Conservation (phyloP, 1,140 invertebrate species). For the Anastatus disparis region DNA sequence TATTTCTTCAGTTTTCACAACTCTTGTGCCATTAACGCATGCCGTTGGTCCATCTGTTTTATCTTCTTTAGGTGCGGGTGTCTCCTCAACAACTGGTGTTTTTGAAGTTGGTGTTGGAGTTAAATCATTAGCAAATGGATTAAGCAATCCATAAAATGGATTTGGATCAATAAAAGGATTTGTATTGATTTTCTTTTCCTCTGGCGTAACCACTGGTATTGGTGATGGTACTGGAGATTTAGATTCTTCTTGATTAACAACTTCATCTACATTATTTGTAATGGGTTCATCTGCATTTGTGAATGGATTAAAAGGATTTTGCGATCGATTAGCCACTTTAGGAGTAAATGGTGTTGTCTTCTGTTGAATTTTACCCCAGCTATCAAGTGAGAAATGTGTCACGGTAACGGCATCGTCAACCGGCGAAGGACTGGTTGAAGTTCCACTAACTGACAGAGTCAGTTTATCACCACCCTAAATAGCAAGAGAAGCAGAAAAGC, state of each 20-base stretch:
- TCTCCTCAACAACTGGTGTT: not conserved
- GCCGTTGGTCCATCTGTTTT: conserved; percentile 31
- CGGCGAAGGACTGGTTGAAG: conserved; percentile 50
- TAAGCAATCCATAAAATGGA: conserved; percentile 64
- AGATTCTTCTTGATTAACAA: conserved; percentile 26
- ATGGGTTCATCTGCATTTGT: conserved; percentile 43
- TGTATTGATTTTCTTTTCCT: conserved; percentile 63
- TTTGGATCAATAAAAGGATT: conserved; percentile 71
- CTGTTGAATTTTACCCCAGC: conserved; percentile 64
- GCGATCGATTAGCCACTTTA: conserved; percentile 59
- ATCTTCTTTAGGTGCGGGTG: not conserved
- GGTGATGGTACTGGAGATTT: conserved; percentile 48
- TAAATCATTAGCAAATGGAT: conserved; percentile 57
- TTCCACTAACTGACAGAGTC: conserved; percentile 72
- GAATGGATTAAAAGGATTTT: conserved; percentile 65
- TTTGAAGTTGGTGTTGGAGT: conserved; percentile 17
- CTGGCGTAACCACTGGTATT: conserved; percentile 43
- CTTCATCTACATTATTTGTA: conserved; percentile 37
- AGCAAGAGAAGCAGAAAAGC: conserved; percentile 56
- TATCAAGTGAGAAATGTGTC: conserved; percentile 65
- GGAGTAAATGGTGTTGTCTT: conserved; percentile 62
- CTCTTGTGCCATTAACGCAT: conserved; percentile 51
- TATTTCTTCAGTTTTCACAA: conserved; percentile 60
- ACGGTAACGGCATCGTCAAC: conserved; percentile 63
- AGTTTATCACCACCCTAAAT: conserved; percentile 79